Evolutionary conservation across 2,113 vertebrate genomes (phyloP).

Genomic region (Bos taurus): DNA sequence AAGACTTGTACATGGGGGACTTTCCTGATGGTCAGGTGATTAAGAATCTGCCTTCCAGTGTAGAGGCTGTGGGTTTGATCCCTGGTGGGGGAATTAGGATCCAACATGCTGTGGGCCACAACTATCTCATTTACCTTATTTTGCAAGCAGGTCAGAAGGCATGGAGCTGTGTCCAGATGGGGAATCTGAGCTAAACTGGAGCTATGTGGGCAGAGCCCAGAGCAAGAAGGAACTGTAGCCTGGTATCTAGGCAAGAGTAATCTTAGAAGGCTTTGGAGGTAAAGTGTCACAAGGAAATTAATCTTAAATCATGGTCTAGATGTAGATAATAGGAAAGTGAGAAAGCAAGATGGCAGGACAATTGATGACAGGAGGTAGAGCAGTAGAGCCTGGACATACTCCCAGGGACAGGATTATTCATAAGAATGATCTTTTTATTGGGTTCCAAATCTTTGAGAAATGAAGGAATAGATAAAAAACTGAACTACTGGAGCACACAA

Average conservation of each 20-base stretch:
- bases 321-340: background rate
- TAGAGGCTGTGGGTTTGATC: background rate
- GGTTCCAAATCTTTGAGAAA: background rate
- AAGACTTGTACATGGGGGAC: background rate
- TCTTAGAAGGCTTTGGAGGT: background rate
- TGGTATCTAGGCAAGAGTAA: background rate
- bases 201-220: background rate
- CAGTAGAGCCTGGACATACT: background rate
- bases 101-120: background rate
- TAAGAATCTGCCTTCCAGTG: background rate
- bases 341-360: background rate
- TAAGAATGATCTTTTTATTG: background rate
- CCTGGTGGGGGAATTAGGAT: background rate
- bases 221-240: background rate
- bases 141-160: background rate
- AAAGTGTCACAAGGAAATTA: background rate
- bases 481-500: background rate
- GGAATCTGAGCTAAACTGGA: background rate
- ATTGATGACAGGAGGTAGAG: background rate
- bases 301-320: background rate
- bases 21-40: background rate
- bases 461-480: background rate
- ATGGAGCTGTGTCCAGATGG: background rate
- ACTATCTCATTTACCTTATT: background rate
- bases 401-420: background rate